These are phyloP conservation scores for Peromyscus polionotus DNA, from an alignment of 2,113 vertebrate species.

Conservation along the genomic window DNA sequence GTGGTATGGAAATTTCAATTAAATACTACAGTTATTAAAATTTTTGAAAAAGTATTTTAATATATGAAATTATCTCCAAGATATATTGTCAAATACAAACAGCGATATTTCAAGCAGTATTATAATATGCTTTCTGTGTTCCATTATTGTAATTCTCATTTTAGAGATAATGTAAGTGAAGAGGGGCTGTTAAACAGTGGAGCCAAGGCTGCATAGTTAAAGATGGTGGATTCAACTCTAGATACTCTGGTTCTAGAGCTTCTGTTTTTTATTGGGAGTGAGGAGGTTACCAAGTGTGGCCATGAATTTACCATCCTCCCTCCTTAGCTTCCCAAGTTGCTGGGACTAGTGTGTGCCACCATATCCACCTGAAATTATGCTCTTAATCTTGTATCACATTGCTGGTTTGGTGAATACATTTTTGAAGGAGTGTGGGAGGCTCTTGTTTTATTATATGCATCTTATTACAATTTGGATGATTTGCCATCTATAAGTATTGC, in stretches of 20 bases:
- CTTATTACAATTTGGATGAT: neutral
- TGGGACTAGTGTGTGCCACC: neutral
- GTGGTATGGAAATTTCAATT: neutral
- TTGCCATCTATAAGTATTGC: neutral
- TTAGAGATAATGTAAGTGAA: slow-evolving; percentile 12
- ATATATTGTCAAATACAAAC: slow-evolving; percentile 35
- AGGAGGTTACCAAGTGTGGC: neutral
- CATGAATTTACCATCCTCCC: neutral
- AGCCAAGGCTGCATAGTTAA: neutral
- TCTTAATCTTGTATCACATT: neutral
- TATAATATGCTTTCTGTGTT: neutral
- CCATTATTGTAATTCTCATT: slow-evolving; percentile 5
- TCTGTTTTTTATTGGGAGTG: neutral
- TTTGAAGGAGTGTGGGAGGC: neutral
- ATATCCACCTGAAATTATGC: too few species aligned
- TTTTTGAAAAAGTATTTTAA: slow-evolving; percentile 36
- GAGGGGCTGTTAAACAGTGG: slow-evolving; percentile 1
- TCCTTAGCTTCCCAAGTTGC: neutral
- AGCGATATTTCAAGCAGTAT: slow-evolving; percentile 13
- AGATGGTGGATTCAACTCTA: neutral
- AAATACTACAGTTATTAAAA: slow-evolving; percentile 36
- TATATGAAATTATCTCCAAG: slow-evolving; percentile 31
- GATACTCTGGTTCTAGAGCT: slow-evolving; percentile 2
- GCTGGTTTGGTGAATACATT: neutral
- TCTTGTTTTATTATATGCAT: neutral